Evolutionary conservation across 2,797 vertebrate genomes (phyloP).

Genomic region (Tokudaia muenninki): DNA sequence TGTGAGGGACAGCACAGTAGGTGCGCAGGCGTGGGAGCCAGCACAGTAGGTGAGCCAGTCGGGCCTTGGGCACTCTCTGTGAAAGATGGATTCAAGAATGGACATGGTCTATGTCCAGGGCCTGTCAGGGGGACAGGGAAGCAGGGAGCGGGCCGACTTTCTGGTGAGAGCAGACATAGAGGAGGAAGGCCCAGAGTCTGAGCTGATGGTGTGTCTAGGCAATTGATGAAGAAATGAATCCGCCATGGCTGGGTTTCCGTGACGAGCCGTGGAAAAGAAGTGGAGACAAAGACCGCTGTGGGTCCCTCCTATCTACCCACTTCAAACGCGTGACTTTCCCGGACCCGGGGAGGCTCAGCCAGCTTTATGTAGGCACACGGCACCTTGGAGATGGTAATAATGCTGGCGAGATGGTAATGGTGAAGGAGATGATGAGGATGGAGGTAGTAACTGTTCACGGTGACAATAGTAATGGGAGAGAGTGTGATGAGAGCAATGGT

Average conservation of each 20-base stretch:
- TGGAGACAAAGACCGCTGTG: background rate
- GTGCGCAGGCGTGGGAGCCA: background rate
- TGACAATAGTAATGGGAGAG: background rate
- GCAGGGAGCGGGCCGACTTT: background rate
- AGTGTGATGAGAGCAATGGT: background rate
- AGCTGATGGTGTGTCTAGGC: background rate
- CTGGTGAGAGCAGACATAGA: background rate
- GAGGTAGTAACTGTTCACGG: background rate
- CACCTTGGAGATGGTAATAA: accelerated
- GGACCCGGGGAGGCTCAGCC: background rate
- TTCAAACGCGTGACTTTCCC: background rate
- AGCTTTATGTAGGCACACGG: background rate
- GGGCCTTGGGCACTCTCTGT: background rate
- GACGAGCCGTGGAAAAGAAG: no score
- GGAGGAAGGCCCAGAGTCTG: background rate
- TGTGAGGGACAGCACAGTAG: background rate
- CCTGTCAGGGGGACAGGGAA: background rate
- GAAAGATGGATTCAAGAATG: background rate
- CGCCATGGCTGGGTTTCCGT: background rate
- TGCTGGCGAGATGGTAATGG: background rate
- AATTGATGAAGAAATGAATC: background rate
- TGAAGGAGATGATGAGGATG: no score
- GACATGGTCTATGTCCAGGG: background rate
- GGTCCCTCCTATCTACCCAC: background rate
- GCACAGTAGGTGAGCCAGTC: background rate